phyloP scores from a whole-genome alignment of 2,888 invertebrate genomes.

The Deilephila elpenor region DNA sequence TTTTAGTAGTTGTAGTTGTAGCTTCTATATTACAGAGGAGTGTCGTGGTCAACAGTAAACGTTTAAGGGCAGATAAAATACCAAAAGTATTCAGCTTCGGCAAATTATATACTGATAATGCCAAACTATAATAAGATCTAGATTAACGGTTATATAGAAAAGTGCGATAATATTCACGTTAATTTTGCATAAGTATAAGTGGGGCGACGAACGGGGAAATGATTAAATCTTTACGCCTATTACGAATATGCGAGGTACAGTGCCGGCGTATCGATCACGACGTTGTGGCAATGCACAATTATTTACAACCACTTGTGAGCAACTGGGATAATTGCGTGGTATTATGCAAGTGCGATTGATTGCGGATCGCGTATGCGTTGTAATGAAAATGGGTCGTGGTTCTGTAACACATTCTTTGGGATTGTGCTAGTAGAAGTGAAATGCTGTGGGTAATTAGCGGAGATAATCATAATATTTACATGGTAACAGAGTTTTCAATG shows the following conservation, averaged over 20 bases:
- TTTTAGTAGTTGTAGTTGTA: too few relatives aligned
- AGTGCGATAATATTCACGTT: neutral
- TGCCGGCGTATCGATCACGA: constrained; percentile 21
- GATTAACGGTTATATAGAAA: neutral
- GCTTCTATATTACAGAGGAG: too few relatives aligned
- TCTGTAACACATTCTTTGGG: neutral
- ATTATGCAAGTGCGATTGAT: neutral
- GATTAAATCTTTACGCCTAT: constrained; percentile 53
- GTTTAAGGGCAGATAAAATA: too few relatives aligned
- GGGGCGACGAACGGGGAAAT: constrained; percentile 45
- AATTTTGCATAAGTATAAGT: constrained; percentile 31
- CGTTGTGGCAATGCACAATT: constrained; percentile 17
- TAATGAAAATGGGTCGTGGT: constrained; percentile 3
- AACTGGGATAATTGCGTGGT: constrained; percentile 8
- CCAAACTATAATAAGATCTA: too few relatives aligned
- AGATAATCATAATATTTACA: neutral
- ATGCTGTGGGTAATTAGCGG: neutral
- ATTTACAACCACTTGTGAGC: constrained; percentile 12
- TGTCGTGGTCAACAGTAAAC: too few relatives aligned
- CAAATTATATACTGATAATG: too few relatives aligned
- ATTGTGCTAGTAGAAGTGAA: neutral
- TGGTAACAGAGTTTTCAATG: neutral
- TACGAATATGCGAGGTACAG: constrained; percentile 32
- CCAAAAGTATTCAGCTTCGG: too few relatives aligned
- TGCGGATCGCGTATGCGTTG: constrained; percentile 5